Evolutionary conservation across 2,888 invertebrate species (phyloP).

Genomic region (Oscheius myriophilus): DNA sequence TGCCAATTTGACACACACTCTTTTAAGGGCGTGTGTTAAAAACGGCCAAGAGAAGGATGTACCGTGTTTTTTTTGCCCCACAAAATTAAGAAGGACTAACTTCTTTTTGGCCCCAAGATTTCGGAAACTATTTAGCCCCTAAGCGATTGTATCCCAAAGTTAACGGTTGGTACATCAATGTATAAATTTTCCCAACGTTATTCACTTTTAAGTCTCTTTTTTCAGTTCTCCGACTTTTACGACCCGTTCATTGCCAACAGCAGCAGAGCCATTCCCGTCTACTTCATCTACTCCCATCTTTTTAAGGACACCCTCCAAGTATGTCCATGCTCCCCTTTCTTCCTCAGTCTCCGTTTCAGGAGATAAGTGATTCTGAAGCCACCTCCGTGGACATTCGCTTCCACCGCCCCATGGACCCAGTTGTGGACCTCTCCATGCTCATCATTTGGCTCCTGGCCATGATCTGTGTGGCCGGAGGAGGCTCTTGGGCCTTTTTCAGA

Average conservation of each 20-base stretch:
- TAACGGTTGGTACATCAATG: no score
- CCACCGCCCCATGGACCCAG: slow-evolving; percentile 51
- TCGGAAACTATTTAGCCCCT: no score
- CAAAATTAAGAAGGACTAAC: no score
- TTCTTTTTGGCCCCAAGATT: no score
- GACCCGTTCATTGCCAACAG: slow-evolving; percentile 57
- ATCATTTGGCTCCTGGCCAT: slow-evolving; percentile 65
- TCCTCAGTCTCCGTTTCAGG: no score
- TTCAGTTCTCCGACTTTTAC: slow-evolving; percentile 62
- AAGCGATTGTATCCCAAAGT: no score
- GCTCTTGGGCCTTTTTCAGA: slow-evolving; percentile 52
- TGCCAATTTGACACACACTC: no score
- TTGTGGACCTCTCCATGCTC: slow-evolving; percentile 56
- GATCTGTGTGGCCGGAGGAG: slow-evolving; percentile 62
- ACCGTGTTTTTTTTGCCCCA: no score
- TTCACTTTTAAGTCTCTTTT: slow-evolving; percentile 20
- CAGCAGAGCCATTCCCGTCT: slow-evolving; percentile 46
- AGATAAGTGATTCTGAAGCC: slow-evolving; percentile 1
- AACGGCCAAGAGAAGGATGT: no score
- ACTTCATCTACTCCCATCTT: slow-evolving; percentile 55
- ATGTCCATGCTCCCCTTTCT: not conserved
- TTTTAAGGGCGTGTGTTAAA: no score
- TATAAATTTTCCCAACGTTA: no score
- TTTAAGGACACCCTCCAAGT: slow-evolving; percentile 41
- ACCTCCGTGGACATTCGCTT: slow-evolving; percentile 46